Base-by-base conservation (phyloP, 2,888 invertebrate species). In the Ophioninae sp. region DNA sequence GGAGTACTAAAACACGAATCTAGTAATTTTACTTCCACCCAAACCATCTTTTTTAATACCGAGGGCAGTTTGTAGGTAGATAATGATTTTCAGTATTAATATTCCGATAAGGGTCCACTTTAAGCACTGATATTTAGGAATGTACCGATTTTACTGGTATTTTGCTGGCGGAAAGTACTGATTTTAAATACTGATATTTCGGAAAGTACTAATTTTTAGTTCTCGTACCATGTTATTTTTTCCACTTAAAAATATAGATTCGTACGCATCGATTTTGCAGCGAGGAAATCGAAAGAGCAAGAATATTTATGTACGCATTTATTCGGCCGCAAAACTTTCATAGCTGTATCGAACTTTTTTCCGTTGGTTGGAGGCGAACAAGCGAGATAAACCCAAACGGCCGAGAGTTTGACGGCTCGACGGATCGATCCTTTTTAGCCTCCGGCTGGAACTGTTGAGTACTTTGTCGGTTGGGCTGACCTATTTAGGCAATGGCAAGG, bases 401-500 rank as follows among this genome's bases (percentile, higher is more conserved):
- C 61, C 56, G 69, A 65, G 78, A 80, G 80, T 81, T 83, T 79
- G 77, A 78, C 79, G 73, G 82, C 57, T 68, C 23, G 75, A 74
- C 69, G 83, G 83, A 86, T 87, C 83, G 85, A 86, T 82, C 79
- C 72, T 80, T 85, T 81, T 79, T 77, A 75, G 85, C 82, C 85
- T 81, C 80, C 85, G 83, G 81, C 74, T 77, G 80, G 67, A 83
- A 84, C 79, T 84, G 81, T 81, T 79, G 81, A 79, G 57, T 68
- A 69, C 83, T 85, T 77, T 76, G 85, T 86, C 82, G 82, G 82
- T 61, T 83, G 83, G 83, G 82, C 83, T 85, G 85, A 86, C 83
- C 87, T 87, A 86, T 86, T 85, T 85, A 86, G 87, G 85, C 84
- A 85, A 84, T 85, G 84, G 85, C 87, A 87, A 88, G 87, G 87